Conservation (phyloP, 2,797 vertebrate genomes). For the Microctenopoma steveboyesi region DNA sequence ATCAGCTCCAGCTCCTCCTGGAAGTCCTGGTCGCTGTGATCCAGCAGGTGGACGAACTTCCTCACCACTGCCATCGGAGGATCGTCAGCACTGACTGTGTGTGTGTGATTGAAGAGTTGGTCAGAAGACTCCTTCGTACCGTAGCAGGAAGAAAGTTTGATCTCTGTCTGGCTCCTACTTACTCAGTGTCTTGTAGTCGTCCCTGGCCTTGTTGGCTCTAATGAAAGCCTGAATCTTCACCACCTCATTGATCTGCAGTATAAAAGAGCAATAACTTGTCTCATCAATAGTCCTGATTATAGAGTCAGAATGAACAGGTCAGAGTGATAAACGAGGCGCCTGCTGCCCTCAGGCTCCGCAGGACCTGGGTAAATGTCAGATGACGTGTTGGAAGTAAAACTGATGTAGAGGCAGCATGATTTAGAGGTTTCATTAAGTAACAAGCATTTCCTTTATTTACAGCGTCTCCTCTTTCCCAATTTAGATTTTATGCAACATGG, state of each 20-base stretch:
- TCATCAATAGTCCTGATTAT: constrained; percentile 46
- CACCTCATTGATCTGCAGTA: constrained; percentile 89
- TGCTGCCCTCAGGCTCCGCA: constrained; percentile 8
- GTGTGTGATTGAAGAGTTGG: background rate
- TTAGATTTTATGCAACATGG: background rate
- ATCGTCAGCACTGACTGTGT: constrained; percentile 90
- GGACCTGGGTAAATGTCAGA: constrained; percentile 34
- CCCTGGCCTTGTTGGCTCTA: constrained; percentile 96
- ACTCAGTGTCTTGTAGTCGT: constrained; percentile 99
- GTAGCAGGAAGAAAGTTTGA: background rate
- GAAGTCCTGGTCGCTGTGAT: constrained; percentile 98
- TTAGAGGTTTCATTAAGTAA: constrained; percentile 43
- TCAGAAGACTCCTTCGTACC: background rate
- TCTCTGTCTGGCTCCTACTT: constrained; percentile 67
- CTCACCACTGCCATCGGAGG: constrained; percentile 96
- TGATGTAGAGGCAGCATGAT: constrained; percentile 10
- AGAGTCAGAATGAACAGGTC: constrained; percentile 26
- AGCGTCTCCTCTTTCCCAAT: background rate
- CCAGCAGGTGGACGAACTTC: constrained; percentile 97
- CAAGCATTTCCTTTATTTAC: constrained; percentile 23
- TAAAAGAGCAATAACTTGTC: constrained; percentile 31
- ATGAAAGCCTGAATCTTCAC: constrained; percentile 99
- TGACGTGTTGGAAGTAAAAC: constrained; percentile 9
- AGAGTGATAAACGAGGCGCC: constrained; percentile 42
- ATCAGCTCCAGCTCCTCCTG: constrained; percentile 97